phyloP scores from a whole-genome alignment of 2,888 invertebrate species.

The Iphiclides podalirius region DNA sequence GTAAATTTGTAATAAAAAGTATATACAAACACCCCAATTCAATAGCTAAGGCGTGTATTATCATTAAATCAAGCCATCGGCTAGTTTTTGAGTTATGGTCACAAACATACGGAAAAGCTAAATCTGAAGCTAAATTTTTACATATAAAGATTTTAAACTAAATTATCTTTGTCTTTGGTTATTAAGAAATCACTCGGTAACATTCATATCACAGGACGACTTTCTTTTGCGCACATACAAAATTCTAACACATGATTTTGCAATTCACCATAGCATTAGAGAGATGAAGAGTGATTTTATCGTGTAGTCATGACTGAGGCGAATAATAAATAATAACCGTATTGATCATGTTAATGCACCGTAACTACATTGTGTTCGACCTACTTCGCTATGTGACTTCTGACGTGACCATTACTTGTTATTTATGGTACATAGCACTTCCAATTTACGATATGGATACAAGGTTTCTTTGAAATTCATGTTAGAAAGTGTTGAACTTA shows the following conservation, averaged over 20 bases:
- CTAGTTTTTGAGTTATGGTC: too few species aligned
- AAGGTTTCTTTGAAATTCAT: neutral
- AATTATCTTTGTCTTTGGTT: too few species aligned
- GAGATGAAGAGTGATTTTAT: neutral
- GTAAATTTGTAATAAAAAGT: too few species aligned
- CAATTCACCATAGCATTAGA: constrained; percentile 11
- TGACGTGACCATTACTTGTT: constrained; percentile 2
- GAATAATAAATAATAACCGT: constrained; percentile 26
- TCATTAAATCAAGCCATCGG: too few species aligned
- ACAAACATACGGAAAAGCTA: too few species aligned
- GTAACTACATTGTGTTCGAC: constrained; percentile 39
- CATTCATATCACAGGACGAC: too few species aligned
- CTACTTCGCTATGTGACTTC: constrained; percentile 29
- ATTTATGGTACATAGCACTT: neutral
- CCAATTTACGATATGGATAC: constrained; percentile 1
- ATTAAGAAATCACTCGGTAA: too few species aligned
- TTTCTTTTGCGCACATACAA: neutral
- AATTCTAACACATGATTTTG: constrained; percentile 5
- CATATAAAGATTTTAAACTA: too few species aligned
- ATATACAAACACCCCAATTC: too few species aligned
- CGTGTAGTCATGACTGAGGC: constrained; percentile 33
- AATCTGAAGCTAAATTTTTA: too few species aligned
- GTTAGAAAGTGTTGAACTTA: neutral
- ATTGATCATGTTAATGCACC: constrained; percentile 41
- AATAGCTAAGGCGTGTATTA: too few species aligned